phyloP scores from a whole-genome alignment of 2,113 vertebrate genomes.

The Ictidomys tridecemlineatus region DNA sequence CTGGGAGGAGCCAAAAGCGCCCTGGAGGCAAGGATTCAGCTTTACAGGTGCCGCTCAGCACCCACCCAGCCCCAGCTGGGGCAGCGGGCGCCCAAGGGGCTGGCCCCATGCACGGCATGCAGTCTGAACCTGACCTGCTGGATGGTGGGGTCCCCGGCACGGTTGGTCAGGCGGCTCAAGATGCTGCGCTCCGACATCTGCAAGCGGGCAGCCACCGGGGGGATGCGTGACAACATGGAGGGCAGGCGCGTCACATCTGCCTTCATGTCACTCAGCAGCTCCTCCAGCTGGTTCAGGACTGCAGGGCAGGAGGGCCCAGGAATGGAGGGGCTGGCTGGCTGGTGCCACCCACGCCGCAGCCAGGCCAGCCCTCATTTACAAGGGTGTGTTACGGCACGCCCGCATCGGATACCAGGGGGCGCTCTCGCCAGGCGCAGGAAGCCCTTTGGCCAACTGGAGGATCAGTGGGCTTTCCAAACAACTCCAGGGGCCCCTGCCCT shows the following conservation, averaged over 20 bases:
- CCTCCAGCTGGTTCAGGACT: constrained; percentile 99
- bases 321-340: not conserved
- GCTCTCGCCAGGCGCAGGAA: not conserved
- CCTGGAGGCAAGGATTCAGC: constrained; percentile 82
- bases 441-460: not conserved
- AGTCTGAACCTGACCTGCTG: constrained; percentile 91
- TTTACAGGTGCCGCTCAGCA: not conserved
- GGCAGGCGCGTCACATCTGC: constrained; percentile 97
- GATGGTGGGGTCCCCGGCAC: constrained; percentile 92
- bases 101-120: fast-evolving
- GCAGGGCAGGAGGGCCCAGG: not conserved
- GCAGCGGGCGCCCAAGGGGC: fast-evolving
- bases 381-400: not conserved
- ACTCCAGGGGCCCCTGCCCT: not conserved
- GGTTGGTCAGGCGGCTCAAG: constrained; percentile 96
- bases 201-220: constrained; percentile 95
- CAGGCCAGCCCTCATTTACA: not conserved
- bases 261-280: constrained; percentile 99
- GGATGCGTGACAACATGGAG: constrained; percentile 98
- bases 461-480: not conserved
- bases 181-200: constrained; percentile 99
- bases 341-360: not conserved
- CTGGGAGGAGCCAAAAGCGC: constrained; percentile 95
- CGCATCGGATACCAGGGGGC: not conserved
- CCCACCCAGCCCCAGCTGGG: not conserved